Percentiles rank a stretch among this genome's conserved stretches.
Evolutionary conservation across 2,113 vertebrate species (phyloP).

Genomic region (Alligator sinensis): DNA sequence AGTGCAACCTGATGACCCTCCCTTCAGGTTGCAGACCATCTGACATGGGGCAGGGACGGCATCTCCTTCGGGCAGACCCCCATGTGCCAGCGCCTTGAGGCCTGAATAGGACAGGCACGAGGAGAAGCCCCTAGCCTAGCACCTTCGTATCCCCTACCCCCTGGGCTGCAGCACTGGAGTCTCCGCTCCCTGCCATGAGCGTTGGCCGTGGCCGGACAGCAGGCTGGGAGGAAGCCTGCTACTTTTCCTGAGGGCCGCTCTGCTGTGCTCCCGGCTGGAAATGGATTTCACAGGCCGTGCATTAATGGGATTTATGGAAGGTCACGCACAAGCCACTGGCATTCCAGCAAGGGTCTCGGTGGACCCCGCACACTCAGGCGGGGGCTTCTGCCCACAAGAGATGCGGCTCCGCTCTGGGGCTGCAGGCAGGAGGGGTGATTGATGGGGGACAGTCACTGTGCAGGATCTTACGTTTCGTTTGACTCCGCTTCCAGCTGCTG

Average conservation of each 20-base stretch:
- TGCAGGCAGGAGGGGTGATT: background rate
- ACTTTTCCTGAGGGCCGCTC: background rate
- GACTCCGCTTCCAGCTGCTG: background rate
- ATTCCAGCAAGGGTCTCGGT: background rate
- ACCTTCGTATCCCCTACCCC: background rate
- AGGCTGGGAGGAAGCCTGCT: background rate
- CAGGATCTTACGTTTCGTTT: background rate
- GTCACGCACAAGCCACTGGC: background rate
- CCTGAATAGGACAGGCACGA: background rate
- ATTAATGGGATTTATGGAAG: background rate
- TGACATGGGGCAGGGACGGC: too few relatives aligned
- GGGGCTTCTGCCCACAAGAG: background rate
- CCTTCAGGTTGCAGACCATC: too few relatives aligned
- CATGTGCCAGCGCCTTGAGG: background rate
- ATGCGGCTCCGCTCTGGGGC: background rate
- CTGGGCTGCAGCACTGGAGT: background rate
- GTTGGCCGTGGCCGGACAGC: background rate
- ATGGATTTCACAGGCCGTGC: background rate
- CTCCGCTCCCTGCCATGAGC: background rate
- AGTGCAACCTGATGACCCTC: too few relatives aligned
- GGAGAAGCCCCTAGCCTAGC: background rate
- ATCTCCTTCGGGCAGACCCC: too few relatives aligned
- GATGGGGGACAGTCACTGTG: background rate
- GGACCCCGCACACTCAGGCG: fast-evolving
- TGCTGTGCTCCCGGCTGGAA: background rate